Conservation (phyloP, 2,888 invertebrate genomes). For the Stenodema calcarata region DNA sequence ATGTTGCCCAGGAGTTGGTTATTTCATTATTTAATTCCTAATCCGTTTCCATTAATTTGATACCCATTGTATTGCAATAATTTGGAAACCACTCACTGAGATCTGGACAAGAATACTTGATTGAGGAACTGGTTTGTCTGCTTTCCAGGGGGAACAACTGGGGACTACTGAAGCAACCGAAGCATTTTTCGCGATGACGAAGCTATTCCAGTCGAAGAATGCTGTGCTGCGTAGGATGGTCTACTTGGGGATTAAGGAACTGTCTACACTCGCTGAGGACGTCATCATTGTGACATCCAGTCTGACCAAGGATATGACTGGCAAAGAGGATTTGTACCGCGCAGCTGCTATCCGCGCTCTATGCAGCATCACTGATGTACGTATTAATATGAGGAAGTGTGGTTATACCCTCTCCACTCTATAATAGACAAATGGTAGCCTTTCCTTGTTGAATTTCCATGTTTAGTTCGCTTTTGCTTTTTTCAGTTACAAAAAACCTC, state of each 20-base stretch:
- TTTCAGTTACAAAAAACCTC: too few relatives aligned
- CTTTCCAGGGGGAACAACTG: slow-evolving; percentile 79
- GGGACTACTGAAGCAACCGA: slow-evolving; percentile 96
- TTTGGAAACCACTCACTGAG: too few relatives aligned
- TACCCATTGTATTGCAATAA: too few relatives aligned
- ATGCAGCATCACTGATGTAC: slow-evolving; percentile 93
- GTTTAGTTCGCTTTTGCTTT: too few relatives aligned
- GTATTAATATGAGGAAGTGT: neutral
- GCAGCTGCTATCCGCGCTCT: slow-evolving; percentile 96
- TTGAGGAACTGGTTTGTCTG: too few relatives aligned
- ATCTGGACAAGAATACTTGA: too few relatives aligned
- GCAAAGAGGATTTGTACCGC: slow-evolving; percentile 89
- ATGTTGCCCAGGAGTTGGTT: too few relatives aligned
- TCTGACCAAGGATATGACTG: slow-evolving; percentile 98
- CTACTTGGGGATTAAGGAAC: slow-evolving; percentile 93
- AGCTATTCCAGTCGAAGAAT: slow-evolving; percentile 97
- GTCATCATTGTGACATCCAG: slow-evolving; percentile 99
- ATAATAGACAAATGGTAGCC: too few relatives aligned
- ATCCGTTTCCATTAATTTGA: too few relatives aligned
- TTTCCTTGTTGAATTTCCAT: too few relatives aligned
- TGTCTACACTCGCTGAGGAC: slow-evolving; percentile 94
- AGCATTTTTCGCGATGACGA: slow-evolving; percentile 99
- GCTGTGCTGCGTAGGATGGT: slow-evolving; percentile 93
- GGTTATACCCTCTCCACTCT: too few relatives aligned
- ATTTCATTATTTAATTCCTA: too few relatives aligned